phyloP scores from a whole-genome alignment of 1,140 invertebrate genomes.

The Leguminivora glycinivorella region DNA sequence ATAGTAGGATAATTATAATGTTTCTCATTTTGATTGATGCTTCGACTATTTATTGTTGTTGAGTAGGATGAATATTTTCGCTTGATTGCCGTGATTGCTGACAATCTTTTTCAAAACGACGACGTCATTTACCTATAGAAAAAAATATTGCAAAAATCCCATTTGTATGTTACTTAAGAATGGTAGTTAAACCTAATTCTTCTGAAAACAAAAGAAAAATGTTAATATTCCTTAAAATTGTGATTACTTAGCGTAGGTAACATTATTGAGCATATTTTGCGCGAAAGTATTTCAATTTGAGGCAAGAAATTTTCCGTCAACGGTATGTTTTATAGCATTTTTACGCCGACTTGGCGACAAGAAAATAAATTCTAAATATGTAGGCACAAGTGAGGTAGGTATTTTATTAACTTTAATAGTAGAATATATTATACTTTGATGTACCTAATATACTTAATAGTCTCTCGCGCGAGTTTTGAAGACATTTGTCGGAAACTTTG shows the following conservation, averaged over 20 bases:
- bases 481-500: too few species aligned
- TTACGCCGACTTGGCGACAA: background rate
- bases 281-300: constrained; percentile 12
- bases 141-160: too few species aligned
- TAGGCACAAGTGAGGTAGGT: background rate
- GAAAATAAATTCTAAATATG: background rate
- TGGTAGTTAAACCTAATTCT: background rate
- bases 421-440: too few species aligned
- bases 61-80: background rate
- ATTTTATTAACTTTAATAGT: constrained; percentile 7
- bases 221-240: background rate
- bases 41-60: background rate
- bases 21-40: background rate
- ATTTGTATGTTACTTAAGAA: background rate
- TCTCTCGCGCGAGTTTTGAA: too few species aligned
- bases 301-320: background rate
- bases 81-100: too few species aligned
- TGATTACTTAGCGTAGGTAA: background rate
- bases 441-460: too few species aligned
- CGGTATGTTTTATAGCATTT: background rate
- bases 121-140: too few species aligned
- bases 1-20: background rate
- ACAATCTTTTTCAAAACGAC: too few species aligned
- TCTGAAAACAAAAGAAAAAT: background rate
- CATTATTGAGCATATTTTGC: background rate